A percentile compares a stretch with the other conserved stretches of the same genome.
phyloP scores from a whole-genome alignment of 2,113 vertebrate genomes.

The Pogonocichla stellata region DNA sequence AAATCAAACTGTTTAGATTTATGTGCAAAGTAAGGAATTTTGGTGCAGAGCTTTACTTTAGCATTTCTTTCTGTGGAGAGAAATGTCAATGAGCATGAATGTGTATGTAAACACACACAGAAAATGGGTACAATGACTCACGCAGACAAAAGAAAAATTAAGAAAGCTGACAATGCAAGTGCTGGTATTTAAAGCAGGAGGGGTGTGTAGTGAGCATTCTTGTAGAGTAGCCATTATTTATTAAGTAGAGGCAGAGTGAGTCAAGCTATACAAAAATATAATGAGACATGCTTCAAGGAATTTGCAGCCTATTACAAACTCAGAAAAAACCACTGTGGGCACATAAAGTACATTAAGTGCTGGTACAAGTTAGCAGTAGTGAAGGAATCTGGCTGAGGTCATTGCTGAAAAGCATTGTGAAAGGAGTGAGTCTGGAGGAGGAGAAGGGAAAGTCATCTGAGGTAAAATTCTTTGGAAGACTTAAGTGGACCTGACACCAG shows the following conservation, averaged over 20 bases:
- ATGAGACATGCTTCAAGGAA: slow-evolving; percentile 66
- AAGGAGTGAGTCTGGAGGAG: slow-evolving; percentile 7
- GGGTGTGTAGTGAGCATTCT: background rate
- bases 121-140: background rate
- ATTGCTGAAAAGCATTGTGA: slow-evolving; percentile 56
- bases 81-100: background rate
- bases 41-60: background rate
- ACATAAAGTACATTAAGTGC: slow-evolving; percentile 61
- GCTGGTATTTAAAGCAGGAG: background rate
- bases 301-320: slow-evolving; percentile 54
- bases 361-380: slow-evolving; percentile 58
- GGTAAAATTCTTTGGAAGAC: slow-evolving; percentile 46
- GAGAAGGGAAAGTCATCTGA: slow-evolving; percentile 22
- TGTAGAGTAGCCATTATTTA: slow-evolving; percentile 40
- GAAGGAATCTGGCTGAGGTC: slow-evolving; percentile 55
- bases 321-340: slow-evolving; percentile 35
- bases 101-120: background rate
- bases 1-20: background rate
- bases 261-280: slow-evolving; percentile 50
- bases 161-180: background rate
- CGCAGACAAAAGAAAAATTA: background rate
- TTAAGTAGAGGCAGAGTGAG: slow-evolving; percentile 29
- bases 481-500: background rate
- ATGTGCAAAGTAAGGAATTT: background rate
- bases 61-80: background rate